Base-by-base conservation (phyloP, 2,888 invertebrate species). In the Drosophila picticornis region DNA sequence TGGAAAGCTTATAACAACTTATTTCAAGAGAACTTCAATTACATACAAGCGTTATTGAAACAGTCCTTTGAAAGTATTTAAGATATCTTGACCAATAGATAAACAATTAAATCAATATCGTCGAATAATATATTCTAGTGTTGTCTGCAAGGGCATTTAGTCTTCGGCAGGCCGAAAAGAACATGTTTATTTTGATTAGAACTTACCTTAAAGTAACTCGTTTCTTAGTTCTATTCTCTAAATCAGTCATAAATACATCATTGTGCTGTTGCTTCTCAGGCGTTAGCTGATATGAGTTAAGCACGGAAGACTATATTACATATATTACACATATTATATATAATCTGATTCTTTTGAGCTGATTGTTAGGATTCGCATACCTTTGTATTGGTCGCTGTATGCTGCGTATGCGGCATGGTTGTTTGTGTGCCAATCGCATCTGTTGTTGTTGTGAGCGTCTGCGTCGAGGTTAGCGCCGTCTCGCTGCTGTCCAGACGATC, bases 211-310 rank as follows among this genome's bases (percentile, higher is more conserved):
- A 95, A 58, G 97, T 97, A 69, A 97, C 97, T 93, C 96, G 95
- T 94, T 97, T 97, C 92, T 96, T 96, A 88, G 96, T 96, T 92
- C 97, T 95, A 92, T 95, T 96, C 80, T 96, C 96, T 83, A 97
- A 95, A 92, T 97, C 97, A 50, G 97, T 84, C 87, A 91, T 87
- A 80, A 84, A 90, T 81, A 87, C 90, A 91, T 91, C 91, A 91
- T 91, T 91, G 84, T 88, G 88, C 86, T 83, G 84, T 79, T 80
- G 83, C 84, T 84, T 80, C 81, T 91, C 91, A 88, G 90, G 80
- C 79, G 88, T 77, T 81, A 89, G 80, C 81, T 91, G 91, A 90
- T 90, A 91, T 91, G 91, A 88, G 87, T 84, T 90, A 83, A 83
- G 91, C 84, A 91, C 87, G 91, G 91, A 91, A 91, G 91, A 91